These are phyloP conservation scores for Metacarcinus magister DNA, from an alignment of 2,888 invertebrate genomes.

Conservation along the genomic window DNA sequence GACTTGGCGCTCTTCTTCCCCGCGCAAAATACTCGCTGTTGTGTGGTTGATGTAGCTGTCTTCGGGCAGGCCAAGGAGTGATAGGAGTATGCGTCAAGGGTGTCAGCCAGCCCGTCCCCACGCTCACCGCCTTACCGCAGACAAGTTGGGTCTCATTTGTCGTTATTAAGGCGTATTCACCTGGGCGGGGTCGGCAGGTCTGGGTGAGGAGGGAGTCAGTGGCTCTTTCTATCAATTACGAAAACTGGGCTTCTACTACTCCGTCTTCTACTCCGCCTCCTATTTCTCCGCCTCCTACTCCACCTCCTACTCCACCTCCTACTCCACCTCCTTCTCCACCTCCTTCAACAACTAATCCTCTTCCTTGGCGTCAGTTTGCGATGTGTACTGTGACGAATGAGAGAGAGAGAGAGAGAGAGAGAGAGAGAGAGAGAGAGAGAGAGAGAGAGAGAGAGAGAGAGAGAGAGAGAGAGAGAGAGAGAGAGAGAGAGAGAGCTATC, in stretches of 20 bases:
- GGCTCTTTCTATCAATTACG: slow-evolving; percentile 36
- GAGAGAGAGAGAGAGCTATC: slow-evolving; percentile 5
- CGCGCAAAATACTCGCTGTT: not conserved
- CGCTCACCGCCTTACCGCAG: slow-evolving; percentile 33
- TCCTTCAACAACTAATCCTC: slow-evolving; percentile 43
- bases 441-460: slow-evolving; percentile 38
- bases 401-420: slow-evolving; percentile 28
- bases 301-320: too few species aligned
- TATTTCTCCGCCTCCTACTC: not conserved
- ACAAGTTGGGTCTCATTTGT: slow-evolving; percentile 45
- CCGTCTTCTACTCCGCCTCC: not conserved
- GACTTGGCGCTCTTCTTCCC: not conserved
- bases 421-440: slow-evolving; percentile 26
- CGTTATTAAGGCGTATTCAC: slow-evolving; percentile 51
- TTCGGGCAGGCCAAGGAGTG: not conserved
- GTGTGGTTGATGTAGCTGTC: slow-evolving; percentile 35
- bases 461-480: slow-evolving; percentile 22
- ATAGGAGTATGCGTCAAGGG: slow-evolving; percentile 8
- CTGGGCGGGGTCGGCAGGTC: slow-evolving; percentile 26
- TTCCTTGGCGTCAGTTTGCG: not conserved
- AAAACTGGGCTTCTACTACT: not conserved
- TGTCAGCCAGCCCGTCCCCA: not conserved
- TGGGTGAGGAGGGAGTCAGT: not conserved
- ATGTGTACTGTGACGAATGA: not conserved
- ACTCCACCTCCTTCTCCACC: not conserved